Percentiles rank a stretch among this genome's conserved stretches.
Conservation (phyloP, 2,888 invertebrate species). For the Sthenelais limicola region DNA sequence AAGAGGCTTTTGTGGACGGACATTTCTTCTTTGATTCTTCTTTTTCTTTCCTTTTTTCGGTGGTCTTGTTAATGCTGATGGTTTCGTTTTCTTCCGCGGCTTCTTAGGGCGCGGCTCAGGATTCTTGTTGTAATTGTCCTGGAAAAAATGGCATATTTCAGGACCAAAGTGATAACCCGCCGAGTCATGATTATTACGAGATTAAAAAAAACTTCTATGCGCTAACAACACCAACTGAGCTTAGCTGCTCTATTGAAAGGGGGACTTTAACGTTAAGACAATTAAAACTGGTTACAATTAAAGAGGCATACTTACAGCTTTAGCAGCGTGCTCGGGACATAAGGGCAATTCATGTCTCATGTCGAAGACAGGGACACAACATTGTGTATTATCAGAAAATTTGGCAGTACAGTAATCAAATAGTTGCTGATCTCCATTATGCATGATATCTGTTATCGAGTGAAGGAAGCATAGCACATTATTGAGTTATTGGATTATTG, state of each 20-base stretch:
- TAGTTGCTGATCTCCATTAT: slow-evolving; percentile 86
- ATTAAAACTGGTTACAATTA: neutral
- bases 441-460: slow-evolving; percentile 84
- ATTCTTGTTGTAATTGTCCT: slow-evolving; percentile 87
- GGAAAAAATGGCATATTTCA: no score
- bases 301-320: slow-evolving; percentile 62
- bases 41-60: slow-evolving; percentile 77
- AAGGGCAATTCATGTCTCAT: slow-evolving; percentile 86
- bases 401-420: slow-evolving; percentile 87
- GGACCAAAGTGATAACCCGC: no score
- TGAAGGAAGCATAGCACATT: no score
- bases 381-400: slow-evolving; percentile 84
- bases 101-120: slow-evolving; percentile 84
- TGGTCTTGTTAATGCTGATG: slow-evolving; percentile 72
- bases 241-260: no score
- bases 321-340: slow-evolving; percentile 81
- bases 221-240: no score
- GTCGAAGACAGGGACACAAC: slow-evolving; percentile 85
- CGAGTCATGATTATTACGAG: no score
- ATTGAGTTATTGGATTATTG: no score
- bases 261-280: neutral
- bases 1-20: slow-evolving; percentile 66
- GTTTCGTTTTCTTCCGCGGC: slow-evolving; percentile 72
- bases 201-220: no score
- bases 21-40: slow-evolving; percentile 74